A percentile compares a stretch with the other conserved stretches of the same genome.
These are phyloP conservation scores for Hofmannophila pseudospretella DNA, from an alignment of 2,888 invertebrate species.

Conservation along the genomic window DNA sequence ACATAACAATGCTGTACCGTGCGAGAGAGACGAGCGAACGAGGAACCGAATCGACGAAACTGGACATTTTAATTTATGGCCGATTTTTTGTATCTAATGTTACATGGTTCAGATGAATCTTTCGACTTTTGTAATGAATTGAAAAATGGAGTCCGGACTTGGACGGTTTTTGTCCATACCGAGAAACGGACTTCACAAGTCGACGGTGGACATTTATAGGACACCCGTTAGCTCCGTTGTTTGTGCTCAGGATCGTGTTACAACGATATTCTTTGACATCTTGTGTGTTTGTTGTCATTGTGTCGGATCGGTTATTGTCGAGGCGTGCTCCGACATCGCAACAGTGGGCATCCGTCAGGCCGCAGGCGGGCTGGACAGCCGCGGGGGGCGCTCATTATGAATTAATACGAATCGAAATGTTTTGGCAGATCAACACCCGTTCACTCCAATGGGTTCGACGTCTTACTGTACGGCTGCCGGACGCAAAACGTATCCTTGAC, in stretches of 20 bases:
- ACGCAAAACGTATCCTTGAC: constrained; percentile 24
- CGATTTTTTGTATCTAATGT: constrained; percentile 57
- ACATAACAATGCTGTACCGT: constrained; percentile 51
- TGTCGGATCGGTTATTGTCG: constrained; percentile 45
- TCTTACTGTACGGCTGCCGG: constrained; percentile 35
- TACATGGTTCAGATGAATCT: constrained; percentile 69
- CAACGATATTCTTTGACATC: constrained; percentile 54
- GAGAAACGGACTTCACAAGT: constrained; percentile 75
- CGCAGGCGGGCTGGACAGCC: constrained; percentile 26
- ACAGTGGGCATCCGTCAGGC: constrained; percentile 38
- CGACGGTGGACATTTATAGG: constrained; percentile 50
- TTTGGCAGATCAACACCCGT: constrained; percentile 45
- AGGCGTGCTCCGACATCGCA: constrained; percentile 47
- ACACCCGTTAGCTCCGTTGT: constrained; percentile 51
- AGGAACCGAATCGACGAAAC: constrained; percentile 44
- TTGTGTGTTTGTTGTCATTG: constrained; percentile 55
- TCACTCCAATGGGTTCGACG: constrained; percentile 37
- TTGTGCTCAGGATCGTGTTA: constrained; percentile 52
- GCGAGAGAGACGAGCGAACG: constrained; percentile 46
- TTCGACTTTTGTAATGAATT: constrained; percentile 71
- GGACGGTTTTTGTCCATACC: constrained; percentile 66
- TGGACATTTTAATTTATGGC: constrained; percentile 75
- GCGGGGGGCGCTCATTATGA: constrained; percentile 59
- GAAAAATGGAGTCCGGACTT: constrained; percentile 63
- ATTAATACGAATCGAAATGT: constrained; percentile 64